Base-by-base conservation (phyloP, 2,113 vertebrate species). In the Notiomystis cincta region DNA sequence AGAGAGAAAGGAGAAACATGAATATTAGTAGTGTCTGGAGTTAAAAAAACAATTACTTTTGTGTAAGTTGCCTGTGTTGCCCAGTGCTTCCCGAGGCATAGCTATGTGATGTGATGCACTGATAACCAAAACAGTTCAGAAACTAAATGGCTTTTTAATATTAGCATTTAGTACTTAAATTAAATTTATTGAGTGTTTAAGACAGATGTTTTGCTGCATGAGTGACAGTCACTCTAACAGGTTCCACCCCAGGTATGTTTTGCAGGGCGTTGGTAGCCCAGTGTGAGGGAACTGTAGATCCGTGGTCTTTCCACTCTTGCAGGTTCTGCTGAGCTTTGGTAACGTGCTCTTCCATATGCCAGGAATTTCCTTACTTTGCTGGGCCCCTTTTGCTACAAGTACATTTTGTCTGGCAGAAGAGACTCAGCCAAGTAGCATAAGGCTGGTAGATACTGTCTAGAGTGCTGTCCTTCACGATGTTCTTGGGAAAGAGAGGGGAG, bases 271-370 rank as follows among this genome's bases (percentile, higher is more conserved):
- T 82, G n/a, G 53, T 75, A 67, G 62, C 53, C 40, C 18, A 45
- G 0, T 0, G 0, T 2, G 40, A 67, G 44, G 48, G 83, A 72
- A 4, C 35, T 75, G 15, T 40, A n/a, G 33, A 7, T 71, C 27
- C 48, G 4, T 0, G 4, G 13, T 58, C 37, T 60, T 42, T 11
- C 69, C 15, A 4, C 69, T 86, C 47, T 21, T 70, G 57, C 7
- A 60, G 70, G 6, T 76, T 60, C 81, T 50, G 19, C 73, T 87
- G 50, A 75, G 35, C 64, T 69, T 60, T 81, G 30, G 7, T 50
- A 66, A 45, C 1, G 0, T 16, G 13, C 22, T 67, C 18, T 44
- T 70, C 47, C 13, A 0, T 50, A 21, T 40, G 25, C 56, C 44
- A 27, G 31, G 18, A 42, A 30, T 75, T 91, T 40, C 23, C 20